These are phyloP conservation scores for Cosmopolites sordidus DNA, from an alignment of 2,888 invertebrate species.

Conservation along the genomic window DNA sequence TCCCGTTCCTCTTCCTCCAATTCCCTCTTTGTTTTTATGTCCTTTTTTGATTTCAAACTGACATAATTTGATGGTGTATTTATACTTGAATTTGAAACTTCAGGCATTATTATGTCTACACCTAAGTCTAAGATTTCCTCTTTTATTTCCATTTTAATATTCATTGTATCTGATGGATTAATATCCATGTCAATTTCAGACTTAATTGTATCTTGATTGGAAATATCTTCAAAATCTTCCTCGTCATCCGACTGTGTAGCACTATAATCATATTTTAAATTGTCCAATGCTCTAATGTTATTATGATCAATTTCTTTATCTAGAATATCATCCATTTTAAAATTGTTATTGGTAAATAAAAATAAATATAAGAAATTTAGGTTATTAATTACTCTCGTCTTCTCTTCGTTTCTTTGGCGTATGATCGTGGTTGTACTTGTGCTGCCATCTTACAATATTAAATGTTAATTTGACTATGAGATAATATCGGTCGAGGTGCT, in stretches of 20 bases:
- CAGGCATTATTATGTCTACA: slow-evolving; percentile 44
- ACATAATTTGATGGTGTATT: slow-evolving; percentile 35
- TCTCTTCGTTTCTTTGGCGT: not conserved
- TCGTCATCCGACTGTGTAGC: slow-evolving; percentile 42
- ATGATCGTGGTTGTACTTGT: not conserved
- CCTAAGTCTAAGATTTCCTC: slow-evolving; percentile 36
- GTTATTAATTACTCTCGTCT: too few species aligned
- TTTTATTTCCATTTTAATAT: slow-evolving; percentile 29
- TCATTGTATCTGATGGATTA: not conserved
- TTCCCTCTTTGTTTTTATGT: slow-evolving; percentile 73
- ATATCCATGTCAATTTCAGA: slow-evolving; percentile 19
- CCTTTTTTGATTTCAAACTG: slow-evolving; percentile 54
- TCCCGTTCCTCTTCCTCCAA: slow-evolving; percentile 91
- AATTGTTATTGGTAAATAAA: too few species aligned
- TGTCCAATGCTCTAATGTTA: slow-evolving; percentile 35
- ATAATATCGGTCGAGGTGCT: slow-evolving; percentile 5
- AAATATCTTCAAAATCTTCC: slow-evolving; percentile 39
- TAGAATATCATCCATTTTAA: slow-evolving; percentile 31
- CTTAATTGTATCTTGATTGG: slow-evolving; percentile 5
- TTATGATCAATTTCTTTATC: slow-evolving; percentile 30
- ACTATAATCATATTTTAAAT: slow-evolving; percentile 40
- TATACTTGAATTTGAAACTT: slow-evolving; percentile 33
- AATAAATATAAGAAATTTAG: too few species aligned
- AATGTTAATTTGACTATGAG: too few species aligned
- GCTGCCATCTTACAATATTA: not conserved